phyloP scores from a whole-genome alignment of 1,140 invertebrate species.

The Sminthurides bifidus region DNA sequence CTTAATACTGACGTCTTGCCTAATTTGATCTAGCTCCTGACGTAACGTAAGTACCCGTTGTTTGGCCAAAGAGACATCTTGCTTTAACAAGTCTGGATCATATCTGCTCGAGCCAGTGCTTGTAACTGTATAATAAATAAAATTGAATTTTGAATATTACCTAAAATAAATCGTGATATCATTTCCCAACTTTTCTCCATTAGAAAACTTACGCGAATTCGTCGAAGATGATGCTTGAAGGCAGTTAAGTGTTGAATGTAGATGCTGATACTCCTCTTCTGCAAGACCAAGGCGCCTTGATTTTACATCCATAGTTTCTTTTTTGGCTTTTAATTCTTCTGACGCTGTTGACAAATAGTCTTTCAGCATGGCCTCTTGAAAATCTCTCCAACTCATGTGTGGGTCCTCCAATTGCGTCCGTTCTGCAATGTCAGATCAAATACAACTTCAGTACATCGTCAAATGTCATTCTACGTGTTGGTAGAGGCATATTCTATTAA shows the following conservation, averaged over 20 bases:
- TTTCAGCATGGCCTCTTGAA: slow-evolving; percentile 91
- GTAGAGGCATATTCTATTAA: too few relatives aligned
- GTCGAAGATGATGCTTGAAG: slow-evolving; percentile 56
- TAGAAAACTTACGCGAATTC: slow-evolving; percentile 63
- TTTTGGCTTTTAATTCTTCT: slow-evolving; percentile 88
- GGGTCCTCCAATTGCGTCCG: slow-evolving; percentile 92
- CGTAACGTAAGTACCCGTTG: slow-evolving; percentile 77
- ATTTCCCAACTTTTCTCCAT: slow-evolving; percentile 13
- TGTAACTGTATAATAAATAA: slow-evolving; percentile 51
- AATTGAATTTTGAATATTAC: neutral
- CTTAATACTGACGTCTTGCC: slow-evolving; percentile 80
- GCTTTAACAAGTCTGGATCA: slow-evolving; percentile 84
- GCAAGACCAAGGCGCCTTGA: slow-evolving; percentile 81
- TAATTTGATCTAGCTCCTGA: slow-evolving; percentile 69
- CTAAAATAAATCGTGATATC: slow-evolving; percentile 7
- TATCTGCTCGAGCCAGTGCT: slow-evolving; percentile 81
- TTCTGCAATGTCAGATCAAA: too few relatives aligned
- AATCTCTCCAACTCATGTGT: slow-evolving; percentile 82
- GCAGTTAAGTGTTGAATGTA: slow-evolving; percentile 73
- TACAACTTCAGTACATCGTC: too few relatives aligned
- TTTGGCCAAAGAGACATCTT: slow-evolving; percentile 77
- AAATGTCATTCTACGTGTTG: too few relatives aligned
- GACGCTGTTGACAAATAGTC: slow-evolving; percentile 90
- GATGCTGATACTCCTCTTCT: slow-evolving; percentile 89
- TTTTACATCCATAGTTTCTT: slow-evolving; percentile 91